phyloP scores from a whole-genome alignment of 2,888 invertebrate species.

The Drosophila heteroneura region DNA sequence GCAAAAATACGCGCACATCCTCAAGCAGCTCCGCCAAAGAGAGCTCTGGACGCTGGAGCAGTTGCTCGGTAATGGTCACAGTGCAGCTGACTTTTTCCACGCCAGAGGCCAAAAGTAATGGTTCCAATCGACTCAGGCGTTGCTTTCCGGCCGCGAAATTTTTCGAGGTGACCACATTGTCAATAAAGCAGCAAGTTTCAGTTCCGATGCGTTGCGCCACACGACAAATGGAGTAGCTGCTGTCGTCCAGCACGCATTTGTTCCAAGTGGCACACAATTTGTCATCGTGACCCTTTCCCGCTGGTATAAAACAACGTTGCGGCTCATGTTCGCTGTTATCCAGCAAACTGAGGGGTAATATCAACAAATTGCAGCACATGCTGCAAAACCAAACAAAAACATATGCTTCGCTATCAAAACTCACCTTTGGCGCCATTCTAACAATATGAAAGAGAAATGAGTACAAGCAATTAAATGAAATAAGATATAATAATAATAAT shows the following conservation, averaged over 20 bases:
- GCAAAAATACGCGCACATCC: slow-evolving; percentile 48
- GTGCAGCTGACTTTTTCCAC: slow-evolving; percentile 38
- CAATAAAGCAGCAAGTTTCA: slow-evolving; percentile 72
- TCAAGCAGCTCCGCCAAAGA: slow-evolving; percentile 35
- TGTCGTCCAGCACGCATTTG: slow-evolving; percentile 61
- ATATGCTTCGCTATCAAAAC: neutral
- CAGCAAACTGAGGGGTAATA: slow-evolving; percentile 60
- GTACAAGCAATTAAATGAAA: too few species aligned
- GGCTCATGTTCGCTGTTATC: slow-evolving; percentile 49
- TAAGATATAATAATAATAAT: neutral
- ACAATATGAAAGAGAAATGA: neutral
- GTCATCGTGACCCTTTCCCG: neutral
- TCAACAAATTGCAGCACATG: slow-evolving; percentile 57
- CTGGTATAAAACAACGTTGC: slow-evolving; percentile 53
- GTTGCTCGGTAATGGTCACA: slow-evolving; percentile 43
- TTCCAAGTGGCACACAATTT: slow-evolving; percentile 51
- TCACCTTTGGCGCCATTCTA: slow-evolving; percentile 5
- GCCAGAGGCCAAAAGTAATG: neutral
- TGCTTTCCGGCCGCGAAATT: slow-evolving; percentile 31
- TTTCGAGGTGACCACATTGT: slow-evolving; percentile 61
- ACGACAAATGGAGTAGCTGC: slow-evolving; percentile 61
- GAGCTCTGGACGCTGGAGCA: slow-evolving; percentile 34
- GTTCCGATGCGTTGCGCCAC: slow-evolving; percentile 51
- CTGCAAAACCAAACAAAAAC: slow-evolving; percentile 26
- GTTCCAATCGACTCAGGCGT: slow-evolving; percentile 32